phyloP scores from a whole-genome alignment of 2,888 invertebrate species.

The Catocala fraxini region DNA sequence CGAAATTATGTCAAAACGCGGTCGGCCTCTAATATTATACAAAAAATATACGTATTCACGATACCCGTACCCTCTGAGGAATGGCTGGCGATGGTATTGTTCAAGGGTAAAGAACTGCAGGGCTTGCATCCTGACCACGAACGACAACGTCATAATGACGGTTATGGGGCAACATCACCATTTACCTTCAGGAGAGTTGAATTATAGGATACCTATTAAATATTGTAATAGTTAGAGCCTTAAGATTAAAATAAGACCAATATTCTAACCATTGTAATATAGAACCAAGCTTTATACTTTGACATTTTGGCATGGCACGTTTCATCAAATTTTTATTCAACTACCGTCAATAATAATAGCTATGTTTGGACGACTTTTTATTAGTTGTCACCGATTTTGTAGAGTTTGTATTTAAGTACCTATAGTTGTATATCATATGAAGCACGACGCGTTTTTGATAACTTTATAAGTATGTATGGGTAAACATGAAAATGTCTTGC shows the following conservation, averaged over 20 bases:
- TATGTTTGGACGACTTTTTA: too few relatives aligned
- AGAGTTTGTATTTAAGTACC: too few relatives aligned
- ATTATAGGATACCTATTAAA: constrained; percentile 15
- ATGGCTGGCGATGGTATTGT: constrained; percentile 77
- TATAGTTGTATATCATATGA: too few relatives aligned
- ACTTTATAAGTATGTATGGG: too few relatives aligned
- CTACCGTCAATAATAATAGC: too few relatives aligned
- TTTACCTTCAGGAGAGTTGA: constrained; percentile 29
- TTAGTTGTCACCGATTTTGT: too few relatives aligned
- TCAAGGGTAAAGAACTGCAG: constrained; percentile 72
- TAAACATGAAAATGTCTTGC: too few relatives aligned
- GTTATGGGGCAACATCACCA: constrained; percentile 63
- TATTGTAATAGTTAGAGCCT: neutral
- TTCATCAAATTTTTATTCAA: too few relatives aligned
- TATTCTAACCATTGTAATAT: too few relatives aligned
- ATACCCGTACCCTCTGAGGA: constrained; percentile 65
- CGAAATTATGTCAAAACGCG: constrained; percentile 63
- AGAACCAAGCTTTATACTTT: too few relatives aligned
- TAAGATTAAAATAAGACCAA: neutral
- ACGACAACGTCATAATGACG: constrained; percentile 56
- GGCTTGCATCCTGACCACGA: constrained; percentile 66
- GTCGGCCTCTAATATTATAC: constrained; percentile 67
- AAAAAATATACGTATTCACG: constrained; percentile 71
- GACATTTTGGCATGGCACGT: too few relatives aligned
- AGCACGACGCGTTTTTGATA: too few relatives aligned